Evolutionary conservation across 2,888 invertebrate species (phyloP), one percentile per base, ranked within the genome.

Genomic region (Amaurobius ferox): DNA sequence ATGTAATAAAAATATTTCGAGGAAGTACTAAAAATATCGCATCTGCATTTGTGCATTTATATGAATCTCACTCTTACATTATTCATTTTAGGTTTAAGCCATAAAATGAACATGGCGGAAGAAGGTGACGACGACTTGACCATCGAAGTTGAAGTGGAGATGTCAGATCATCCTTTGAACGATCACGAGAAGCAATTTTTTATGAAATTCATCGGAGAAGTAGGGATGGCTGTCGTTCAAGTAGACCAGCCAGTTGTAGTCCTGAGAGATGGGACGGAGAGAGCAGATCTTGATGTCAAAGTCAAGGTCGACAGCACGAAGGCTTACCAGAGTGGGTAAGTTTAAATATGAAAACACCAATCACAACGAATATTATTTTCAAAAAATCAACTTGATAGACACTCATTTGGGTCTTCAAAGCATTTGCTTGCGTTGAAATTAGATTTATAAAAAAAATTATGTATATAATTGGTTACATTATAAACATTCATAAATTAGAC

Each of bases 151-250:
- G 71, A 81, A 35, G 87, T 86, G 0, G 88, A 89, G 44, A 72
- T 89, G 78, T 80, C 87, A 6, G 89, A 89, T 71, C 89, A 89
- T 71, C 88, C 88, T 11, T n/a, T 79, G n/a, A 88, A 87, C 0
- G 73, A 80, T 16, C 83, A 88, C 39, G 88, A 81, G 16, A 32
- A 71, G 23, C 55, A 67, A 16, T 87, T 88, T 44, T 66, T 67
- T 1, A 48, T 89, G 7, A 80, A 48, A 19, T 80, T 88, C 26
- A 80, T 70, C 1, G 88, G 87, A 6, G 76, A 80, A 30, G 86
- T 86, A 2, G 87, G 88, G 0, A 79, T 72, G n/a, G 61, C 72
- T 0, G 64, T 77, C 6, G 39, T 77, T 1, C 74, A 76, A 2
- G 72, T 83, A 26, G 73, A 88, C 7, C 88, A 89, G 39, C 83